These are phyloP conservation scores for Auanema sp. DNA, from an alignment of 2,888 invertebrate genomes.

Conservation along the genomic window DNA sequence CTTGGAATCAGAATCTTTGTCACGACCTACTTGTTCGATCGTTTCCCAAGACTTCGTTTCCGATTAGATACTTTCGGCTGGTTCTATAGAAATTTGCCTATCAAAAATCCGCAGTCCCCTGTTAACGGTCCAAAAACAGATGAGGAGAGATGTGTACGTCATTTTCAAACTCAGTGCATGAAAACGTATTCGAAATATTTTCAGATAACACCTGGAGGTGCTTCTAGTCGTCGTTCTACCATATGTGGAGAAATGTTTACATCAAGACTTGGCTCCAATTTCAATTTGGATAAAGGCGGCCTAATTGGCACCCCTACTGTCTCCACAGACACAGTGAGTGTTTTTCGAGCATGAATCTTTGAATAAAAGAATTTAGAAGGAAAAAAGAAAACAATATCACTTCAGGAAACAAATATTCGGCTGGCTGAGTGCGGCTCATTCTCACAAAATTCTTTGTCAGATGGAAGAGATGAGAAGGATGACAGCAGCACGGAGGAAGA, in stretches of 20 bases:
- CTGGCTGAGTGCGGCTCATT: constrained; percentile 7
- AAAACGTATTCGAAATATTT: neutral
- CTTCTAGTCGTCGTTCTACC: neutral
- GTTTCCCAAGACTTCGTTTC: constrained; percentile 67
- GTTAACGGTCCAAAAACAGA: constrained; percentile 2
- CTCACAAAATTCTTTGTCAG: constrained; percentile 2
- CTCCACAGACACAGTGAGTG: constrained; percentile 13
- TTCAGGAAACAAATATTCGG: neutral
- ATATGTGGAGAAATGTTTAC: constrained; percentile 34
- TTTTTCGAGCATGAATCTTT: neutral
- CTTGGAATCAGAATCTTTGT: constrained; percentile 68
- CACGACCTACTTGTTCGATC: constrained; percentile 67
- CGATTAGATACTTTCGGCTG: constrained; percentile 62
- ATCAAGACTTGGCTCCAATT: constrained; percentile 38
- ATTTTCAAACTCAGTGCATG: neutral
- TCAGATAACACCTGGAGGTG: neutral
- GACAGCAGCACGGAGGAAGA: constrained; percentile 25
- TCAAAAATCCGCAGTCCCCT: constrained; percentile 10
- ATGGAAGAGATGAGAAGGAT: constrained; percentile 31
- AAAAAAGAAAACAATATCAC: no score
- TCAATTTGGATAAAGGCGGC: constrained; percentile 28
- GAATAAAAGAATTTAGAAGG: neutral
- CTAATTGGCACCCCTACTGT: constrained; percentile 24
- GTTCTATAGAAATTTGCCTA: constrained; percentile 44
- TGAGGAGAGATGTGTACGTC: constrained; percentile 9